These are phyloP conservation scores for Augiades crinisus DNA, from an alignment of 2,888 invertebrate genomes.

Conservation along the genomic window DNA sequence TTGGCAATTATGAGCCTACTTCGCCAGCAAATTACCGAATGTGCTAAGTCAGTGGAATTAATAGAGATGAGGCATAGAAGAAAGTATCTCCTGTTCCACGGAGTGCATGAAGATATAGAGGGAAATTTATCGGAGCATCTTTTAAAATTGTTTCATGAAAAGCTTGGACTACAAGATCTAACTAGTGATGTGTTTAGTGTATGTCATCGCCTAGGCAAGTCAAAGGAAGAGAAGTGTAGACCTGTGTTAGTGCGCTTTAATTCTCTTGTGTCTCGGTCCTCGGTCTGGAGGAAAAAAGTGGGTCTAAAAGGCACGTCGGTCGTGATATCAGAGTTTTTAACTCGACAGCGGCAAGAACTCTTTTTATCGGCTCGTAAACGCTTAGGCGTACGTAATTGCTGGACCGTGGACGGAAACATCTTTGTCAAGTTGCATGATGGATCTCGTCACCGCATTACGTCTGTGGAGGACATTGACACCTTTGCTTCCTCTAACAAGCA, in stretches of 20 bases:
- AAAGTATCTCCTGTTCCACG: neutral
- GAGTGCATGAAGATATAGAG: neutral
- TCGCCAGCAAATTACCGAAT: neutral
- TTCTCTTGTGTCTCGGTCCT: neutral
- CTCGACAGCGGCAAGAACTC: neutral
- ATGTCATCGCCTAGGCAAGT: neutral
- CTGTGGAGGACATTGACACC: neutral
- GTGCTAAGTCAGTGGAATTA: neutral
- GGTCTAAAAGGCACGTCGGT: neutral
- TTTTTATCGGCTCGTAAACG: neutral
- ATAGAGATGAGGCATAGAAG: neutral
- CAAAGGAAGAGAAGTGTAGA: neutral
- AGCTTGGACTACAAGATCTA: neutral
- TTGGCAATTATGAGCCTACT: neutral
- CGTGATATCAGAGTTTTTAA: neutral
- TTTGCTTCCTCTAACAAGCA: neutral
- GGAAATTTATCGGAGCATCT: neutral
- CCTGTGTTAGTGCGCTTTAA: neutral
- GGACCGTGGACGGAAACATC: neutral
- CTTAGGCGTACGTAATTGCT: neutral
- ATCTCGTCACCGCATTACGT: neutral
- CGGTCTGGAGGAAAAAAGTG: neutral
- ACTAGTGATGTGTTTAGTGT: neutral
- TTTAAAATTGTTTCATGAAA: neutral
- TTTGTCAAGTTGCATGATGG: neutral